A percentile compares a stretch with the other conserved stretches of the same genome.
phyloP scores from a whole-genome alignment of 2,888 invertebrate genomes.

The Hypercompe scribonia region DNA sequence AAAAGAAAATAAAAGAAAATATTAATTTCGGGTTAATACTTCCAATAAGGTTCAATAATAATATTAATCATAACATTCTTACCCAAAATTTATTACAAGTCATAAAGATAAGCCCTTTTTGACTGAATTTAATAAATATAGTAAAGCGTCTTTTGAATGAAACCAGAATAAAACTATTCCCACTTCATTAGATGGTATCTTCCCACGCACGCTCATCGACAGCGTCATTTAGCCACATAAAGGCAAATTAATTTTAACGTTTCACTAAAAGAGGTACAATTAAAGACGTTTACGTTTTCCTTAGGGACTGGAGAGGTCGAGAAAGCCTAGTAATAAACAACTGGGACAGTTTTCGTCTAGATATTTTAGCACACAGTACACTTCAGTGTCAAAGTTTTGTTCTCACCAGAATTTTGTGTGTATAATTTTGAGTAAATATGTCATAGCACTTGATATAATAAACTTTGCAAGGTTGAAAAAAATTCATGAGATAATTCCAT shows the following conservation, averaged over 20 bases:
- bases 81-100: conserved; percentile 48
- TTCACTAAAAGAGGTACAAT: conserved; percentile 63
- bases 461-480: conserved; percentile 41
- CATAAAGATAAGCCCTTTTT: conserved; percentile 42
- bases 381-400: conserved; percentile 65
- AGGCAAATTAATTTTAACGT: conserved; percentile 67
- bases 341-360: conserved; percentile 69
- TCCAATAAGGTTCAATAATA: conserved; percentile 46
- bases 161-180: conserved; percentile 31
- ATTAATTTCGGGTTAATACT: conserved; percentile 38
- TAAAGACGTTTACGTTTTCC: conserved; percentile 65
- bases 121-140: conserved; percentile 4
- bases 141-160: conserved; percentile 3
- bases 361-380: conserved; percentile 32
- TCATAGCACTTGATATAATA: conserved; percentile 14
- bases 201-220: conserved; percentile 44
- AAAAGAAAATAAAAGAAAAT: too few species aligned
- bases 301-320: conserved; percentile 58
- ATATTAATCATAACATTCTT: conserved; percentile 40
- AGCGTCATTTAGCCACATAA: conserved; percentile 56
- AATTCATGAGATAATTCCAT: conserved; percentile 50
- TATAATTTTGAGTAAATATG: conserved; percentile 51
- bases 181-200: conserved; percentile 31
- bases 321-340: conserved; percentile 70
- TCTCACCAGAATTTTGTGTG: conserved; percentile 63